A percentile compares a stretch with the other conserved stretches of the same genome.
These are phyloP conservation scores for Ctenodactylus gundi DNA, from an alignment of 2,113 vertebrate genomes.

Conservation along the genomic window DNA sequence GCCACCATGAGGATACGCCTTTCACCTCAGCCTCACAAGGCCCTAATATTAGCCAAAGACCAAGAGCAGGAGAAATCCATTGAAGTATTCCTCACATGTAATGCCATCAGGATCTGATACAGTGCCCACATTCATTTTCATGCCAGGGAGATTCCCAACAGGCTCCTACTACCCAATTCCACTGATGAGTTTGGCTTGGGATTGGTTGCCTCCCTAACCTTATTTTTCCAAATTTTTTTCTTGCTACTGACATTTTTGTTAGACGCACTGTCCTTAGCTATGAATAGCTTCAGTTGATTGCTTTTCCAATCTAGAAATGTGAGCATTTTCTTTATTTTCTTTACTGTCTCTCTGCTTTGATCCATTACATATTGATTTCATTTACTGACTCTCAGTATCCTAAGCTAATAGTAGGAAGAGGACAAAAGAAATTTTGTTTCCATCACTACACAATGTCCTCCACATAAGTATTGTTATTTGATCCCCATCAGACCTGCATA, in stretches of 20 bases:
- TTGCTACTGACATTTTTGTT: not conserved
- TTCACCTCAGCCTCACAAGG: not conserved
- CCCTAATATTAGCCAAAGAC: not conserved
- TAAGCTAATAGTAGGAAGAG: not conserved
- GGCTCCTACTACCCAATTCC: not conserved
- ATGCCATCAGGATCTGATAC: too few species aligned
- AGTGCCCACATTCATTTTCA: not conserved
- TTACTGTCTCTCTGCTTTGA: not conserved
- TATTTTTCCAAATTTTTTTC: not conserved
- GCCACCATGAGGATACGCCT: not conserved
- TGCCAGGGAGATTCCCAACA: not conserved
- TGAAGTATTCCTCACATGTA: accelerated
- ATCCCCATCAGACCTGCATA: accelerated
- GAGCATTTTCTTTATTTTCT: not conserved
- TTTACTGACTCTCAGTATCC: not conserved
- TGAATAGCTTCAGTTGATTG: not conserved
- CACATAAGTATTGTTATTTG: not conserved
- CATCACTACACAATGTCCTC: not conserved
- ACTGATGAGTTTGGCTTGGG: not conserved
- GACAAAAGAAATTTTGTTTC: not conserved
- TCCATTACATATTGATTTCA: not conserved
- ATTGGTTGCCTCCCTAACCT: not conserved
- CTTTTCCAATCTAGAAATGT: not conserved
- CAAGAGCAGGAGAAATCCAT: not conserved
- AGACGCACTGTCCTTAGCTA: not conserved